Conservation (phyloP, 2,113 vertebrate genomes). For the Sander lucioperca region DNA sequence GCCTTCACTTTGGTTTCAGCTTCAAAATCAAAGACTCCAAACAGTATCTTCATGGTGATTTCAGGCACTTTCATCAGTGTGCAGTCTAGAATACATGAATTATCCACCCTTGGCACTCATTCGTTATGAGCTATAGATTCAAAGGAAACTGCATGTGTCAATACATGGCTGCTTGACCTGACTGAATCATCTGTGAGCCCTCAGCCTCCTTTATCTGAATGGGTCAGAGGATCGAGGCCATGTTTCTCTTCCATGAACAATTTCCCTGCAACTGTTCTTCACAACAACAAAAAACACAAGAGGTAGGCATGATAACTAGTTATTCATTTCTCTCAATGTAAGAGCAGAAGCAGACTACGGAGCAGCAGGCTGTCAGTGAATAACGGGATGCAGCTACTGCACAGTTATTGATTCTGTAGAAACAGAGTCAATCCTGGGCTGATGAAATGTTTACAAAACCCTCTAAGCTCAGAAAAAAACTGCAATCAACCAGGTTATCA, state of each 20-base stretch:
- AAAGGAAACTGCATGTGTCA: constrained; percentile 17
- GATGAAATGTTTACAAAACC: constrained; percentile 44
- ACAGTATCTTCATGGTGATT: constrained; percentile 22
- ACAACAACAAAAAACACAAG: constrained; percentile 13
- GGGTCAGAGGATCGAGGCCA: background rate
- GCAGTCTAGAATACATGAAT: constrained; percentile 23
- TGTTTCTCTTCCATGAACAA: constrained; percentile 22
- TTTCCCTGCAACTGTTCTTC: constrained; percentile 36
- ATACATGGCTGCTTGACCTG: constrained; percentile 6
- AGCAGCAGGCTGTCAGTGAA: constrained; percentile 26
- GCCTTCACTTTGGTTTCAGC: background rate
- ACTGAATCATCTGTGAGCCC: constrained; percentile 28
- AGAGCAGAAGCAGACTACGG: constrained; percentile 23
- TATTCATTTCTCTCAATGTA: constrained; percentile 36
- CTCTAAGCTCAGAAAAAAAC: constrained; percentile 4
- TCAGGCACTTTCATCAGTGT: constrained; percentile 19
- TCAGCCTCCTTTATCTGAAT: constrained; percentile 25
- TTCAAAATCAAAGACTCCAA: constrained; percentile 35
- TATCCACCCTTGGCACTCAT: constrained; percentile 7
- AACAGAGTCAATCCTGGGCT: constrained; percentile 28
- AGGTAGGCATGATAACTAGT: constrained; percentile 43
- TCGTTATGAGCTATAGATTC: constrained; percentile 43
- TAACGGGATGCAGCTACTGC: constrained; percentile 19
- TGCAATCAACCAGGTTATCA: background rate
- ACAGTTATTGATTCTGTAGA: constrained; percentile 35